These are phyloP conservation scores for Alloplasta piceator DNA, from an alignment of 2,888 invertebrate genomes.

Conservation along the genomic window DNA sequence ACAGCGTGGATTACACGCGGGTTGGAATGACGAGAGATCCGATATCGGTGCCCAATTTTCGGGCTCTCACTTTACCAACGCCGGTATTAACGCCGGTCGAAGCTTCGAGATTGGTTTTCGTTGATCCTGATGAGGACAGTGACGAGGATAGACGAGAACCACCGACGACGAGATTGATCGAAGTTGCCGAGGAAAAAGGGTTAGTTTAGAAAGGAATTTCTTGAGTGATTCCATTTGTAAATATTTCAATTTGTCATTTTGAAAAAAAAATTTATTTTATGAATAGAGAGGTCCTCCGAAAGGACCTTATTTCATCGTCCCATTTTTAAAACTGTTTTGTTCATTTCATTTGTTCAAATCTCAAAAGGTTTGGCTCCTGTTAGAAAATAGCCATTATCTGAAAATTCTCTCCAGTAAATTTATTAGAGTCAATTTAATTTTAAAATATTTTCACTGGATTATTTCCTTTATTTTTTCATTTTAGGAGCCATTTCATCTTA, in stretches of 20 bases:
- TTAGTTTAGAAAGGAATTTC: slow-evolving; percentile 58
- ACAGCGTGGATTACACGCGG: slow-evolving; percentile 64
- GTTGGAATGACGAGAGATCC: slow-evolving; percentile 87
- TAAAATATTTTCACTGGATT: no score
- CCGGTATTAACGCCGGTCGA: slow-evolving; percentile 88
- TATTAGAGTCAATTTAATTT: no score
- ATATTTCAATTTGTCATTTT: background rate
- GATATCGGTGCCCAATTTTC: slow-evolving; percentile 90
- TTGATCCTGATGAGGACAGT: slow-evolving; percentile 88
- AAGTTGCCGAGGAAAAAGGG: slow-evolving; percentile 80
- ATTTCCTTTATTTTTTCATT: no score
- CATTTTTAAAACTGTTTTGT: no score
- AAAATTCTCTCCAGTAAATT: no score
- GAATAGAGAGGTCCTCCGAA: no score
- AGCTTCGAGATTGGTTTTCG: slow-evolving; percentile 88
- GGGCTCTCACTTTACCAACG: slow-evolving; percentile 87
- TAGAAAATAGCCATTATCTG: no score
- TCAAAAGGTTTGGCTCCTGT: no score
- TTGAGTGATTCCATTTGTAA: background rate
- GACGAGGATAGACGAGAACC: slow-evolving; percentile 81
- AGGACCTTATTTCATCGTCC: no score
- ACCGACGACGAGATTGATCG: slow-evolving; percentile 79
- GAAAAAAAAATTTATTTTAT: no score
- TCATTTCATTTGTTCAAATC: no score
- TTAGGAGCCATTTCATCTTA: no score